Base-by-base conservation (phyloP, 1,140 invertebrate genomes). In the Tachypleus tridentatus region DNA sequence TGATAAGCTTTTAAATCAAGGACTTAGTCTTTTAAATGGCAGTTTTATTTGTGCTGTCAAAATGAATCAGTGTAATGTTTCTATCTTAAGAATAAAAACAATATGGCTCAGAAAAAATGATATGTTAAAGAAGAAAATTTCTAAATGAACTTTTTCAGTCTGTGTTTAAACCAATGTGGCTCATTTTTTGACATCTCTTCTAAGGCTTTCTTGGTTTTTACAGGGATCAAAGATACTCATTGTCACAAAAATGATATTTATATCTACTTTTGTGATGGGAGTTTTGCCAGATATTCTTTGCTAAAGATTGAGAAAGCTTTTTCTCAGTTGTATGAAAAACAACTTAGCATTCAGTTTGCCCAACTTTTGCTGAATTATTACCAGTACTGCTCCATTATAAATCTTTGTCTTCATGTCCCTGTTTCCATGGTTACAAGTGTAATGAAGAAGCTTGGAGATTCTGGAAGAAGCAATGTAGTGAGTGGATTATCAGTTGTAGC, bases 301-400 rank as follows among this genome's bases (percentile, higher is more conserved):
- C 53, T 63, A 48, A 60, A 61, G 9, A 60, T 65, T n/a, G 67
- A 68, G 54, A 63, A 68, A 60, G 67, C 63, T 54, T 53, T 68
- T 4, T 63, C 64, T 29, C 52, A 60, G 50, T 53, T 68, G 4
- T 68, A 65, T 58, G 64, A 65, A 54, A 64, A 65, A 59, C 64
- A 63, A 5, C 51, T 68, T 7, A 59, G 58, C 2, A 63, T 65
- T 52, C 67, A 68, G 57, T 58, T 64, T 51, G 67, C 67, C 29
- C 64, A 65, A 54, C 56, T 68, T 51, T 52, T 68, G 11, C 47
- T 68, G 47, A 51, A 62, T 11, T 65, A 65, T 62, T 58, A 63
- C 11, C 47, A 63, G n/a, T 68, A 60, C 49, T 51, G 65, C 8
- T 63, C 63, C 57, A 54, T 62, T 47, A 63, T 61, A 9, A 60